phyloP scores from a whole-genome alignment of 2,888 invertebrate species.

The Watsonalla binaria region DNA sequence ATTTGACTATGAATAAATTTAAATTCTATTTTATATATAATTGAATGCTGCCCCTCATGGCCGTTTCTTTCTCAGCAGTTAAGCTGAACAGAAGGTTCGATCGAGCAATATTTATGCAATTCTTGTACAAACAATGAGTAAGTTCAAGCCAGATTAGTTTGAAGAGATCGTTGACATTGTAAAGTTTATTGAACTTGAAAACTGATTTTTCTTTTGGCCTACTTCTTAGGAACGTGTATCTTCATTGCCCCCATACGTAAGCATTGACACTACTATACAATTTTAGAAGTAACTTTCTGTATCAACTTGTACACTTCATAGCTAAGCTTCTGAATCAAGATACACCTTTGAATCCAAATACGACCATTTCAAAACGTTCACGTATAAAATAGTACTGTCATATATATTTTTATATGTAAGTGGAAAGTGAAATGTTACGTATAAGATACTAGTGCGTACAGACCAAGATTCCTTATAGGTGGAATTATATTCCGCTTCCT shows the following conservation, averaged over 20 bases:
- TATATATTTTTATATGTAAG: not conserved
- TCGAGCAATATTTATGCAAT: conserved; percentile 37
- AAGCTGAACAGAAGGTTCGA: conserved; percentile 14
- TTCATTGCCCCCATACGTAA: no score
- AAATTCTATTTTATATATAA: no score
- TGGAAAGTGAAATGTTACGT: not conserved
- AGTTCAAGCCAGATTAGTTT: conserved; percentile 28
- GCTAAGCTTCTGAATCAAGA: no score
- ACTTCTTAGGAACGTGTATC: not conserved
- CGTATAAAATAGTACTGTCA: no score
- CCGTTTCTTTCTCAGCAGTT: conserved; percentile 15
- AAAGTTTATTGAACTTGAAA: conserved; percentile 54
- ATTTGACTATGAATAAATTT: no score
- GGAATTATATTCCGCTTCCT: conserved; percentile 42
- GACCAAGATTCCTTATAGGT: conserved; percentile 8
- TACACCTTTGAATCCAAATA: no score
- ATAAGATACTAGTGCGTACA: not conserved
- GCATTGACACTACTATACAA: no score
- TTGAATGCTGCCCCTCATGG: no score
- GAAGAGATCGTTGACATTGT: conserved; percentile 54
- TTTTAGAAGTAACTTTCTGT: no score
- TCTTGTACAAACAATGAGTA: conserved; percentile 55
- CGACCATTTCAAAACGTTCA: no score
- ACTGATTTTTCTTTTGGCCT: conserved; percentile 5
- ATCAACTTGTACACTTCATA: no score